These are phyloP conservation scores for Heliconius hewitsoni DNA, from an alignment of 1,140 invertebrate species.

Conservation along the genomic window DNA sequence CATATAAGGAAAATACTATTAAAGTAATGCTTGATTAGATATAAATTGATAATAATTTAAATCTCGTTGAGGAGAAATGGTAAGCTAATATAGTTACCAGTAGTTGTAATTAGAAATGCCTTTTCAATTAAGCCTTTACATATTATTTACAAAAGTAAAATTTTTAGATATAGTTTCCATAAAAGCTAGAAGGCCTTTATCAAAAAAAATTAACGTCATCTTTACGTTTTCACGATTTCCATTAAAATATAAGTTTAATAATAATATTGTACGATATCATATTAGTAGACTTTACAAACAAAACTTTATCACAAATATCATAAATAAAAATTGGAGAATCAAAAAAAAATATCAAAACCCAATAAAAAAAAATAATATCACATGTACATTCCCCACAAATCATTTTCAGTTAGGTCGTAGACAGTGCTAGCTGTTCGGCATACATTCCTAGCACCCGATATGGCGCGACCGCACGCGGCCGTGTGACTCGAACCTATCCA, in stretches of 20 bases:
- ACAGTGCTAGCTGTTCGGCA: conserved; percentile 49
- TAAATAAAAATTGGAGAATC: too few relatives aligned
- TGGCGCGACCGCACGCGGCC: conserved; percentile 63
- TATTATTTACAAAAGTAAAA: too few relatives aligned
- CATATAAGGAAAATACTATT: neutral
- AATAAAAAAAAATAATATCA: neutral
- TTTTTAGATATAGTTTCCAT: too few relatives aligned
- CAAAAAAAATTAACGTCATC: too few relatives aligned
- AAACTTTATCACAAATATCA: neutral
- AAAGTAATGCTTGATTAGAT: neutral
- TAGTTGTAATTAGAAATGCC: too few relatives aligned
- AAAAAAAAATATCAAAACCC: too few relatives aligned
- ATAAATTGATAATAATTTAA: too few relatives aligned
- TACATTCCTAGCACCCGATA: conserved; percentile 71
- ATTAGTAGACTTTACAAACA: neutral
- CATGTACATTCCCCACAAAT: conserved; percentile 23
- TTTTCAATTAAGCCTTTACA: too few relatives aligned
- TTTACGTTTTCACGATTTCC: neutral
- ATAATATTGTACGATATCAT: too few relatives aligned
- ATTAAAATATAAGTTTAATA: neutral
- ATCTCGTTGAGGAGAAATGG: too few relatives aligned
- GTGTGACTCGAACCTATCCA: conserved; percentile 54
- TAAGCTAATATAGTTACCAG: too few relatives aligned
- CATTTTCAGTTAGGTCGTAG: conserved; percentile 40
- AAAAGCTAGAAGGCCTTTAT: too few relatives aligned